Base-by-base conservation (phyloP, 2,888 invertebrate genomes). In the Aspidiotus rigidus region DNA sequence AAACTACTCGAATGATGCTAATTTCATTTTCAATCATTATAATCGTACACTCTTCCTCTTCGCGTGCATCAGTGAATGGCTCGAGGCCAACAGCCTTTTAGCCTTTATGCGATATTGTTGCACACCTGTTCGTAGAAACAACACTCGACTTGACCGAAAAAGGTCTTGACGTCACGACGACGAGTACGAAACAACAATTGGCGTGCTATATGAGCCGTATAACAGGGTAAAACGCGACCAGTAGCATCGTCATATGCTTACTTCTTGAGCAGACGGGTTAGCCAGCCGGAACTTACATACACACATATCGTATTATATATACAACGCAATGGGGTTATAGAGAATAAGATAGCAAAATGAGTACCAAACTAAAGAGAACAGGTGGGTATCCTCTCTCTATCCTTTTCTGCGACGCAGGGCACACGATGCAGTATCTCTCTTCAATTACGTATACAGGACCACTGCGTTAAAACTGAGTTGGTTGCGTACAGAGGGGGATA, bases 161-260 rank as follows among this genome's bases (percentile, higher is more conserved):
- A 55, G 64, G 64, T 64, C 55, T 16, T 64, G 64, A 64, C 55
- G 64, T 64, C 64, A 55, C 56, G 39, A 56, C 64, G 17, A 41
- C 28, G 28, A 28, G 28, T 5, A 28, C 28, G 28, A 28, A 28
- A 28, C 28, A 64, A 64, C 54, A 56, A 55, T 64, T 55, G 55
- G 55, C 1, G 64, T 64, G 64, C 56, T 64, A 55, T 64, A 64
- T 64, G 64, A 64, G 55, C 64, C 64, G 55, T 64, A 56, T 64
- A 64, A 64, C 64, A 55, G 64, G 64, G 64, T 55, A 55, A 55
- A 64, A 64, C 64, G 64, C 55, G 17, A 55, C 1, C 2, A 64
- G 64, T 64, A 64, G 54, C 64, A 55, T 64, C 64, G 64, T 64
- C 64, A 64, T 64, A 64, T 64, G 64, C 64, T 64, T 39, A 17